phyloP scores from a whole-genome alignment of 2,113 vertebrate species.

The Chaetodon auriga region DNA sequence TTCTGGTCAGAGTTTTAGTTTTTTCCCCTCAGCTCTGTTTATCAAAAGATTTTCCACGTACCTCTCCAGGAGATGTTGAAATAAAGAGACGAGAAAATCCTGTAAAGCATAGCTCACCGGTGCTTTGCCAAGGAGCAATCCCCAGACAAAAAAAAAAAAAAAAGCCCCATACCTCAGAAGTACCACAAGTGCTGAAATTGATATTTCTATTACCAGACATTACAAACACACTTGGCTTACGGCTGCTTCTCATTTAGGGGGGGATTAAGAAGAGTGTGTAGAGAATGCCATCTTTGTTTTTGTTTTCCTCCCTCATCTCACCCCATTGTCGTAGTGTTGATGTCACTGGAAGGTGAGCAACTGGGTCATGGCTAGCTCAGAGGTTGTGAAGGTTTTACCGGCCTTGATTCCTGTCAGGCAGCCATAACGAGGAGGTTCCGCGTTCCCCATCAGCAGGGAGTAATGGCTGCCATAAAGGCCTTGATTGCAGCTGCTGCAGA shows the following conservation, averaged over 20 bases:
- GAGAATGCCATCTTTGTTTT: conserved; percentile 57
- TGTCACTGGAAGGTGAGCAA: conserved; percentile 60
- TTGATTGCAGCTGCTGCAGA: conserved; percentile 71
- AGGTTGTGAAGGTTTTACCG: conserved; percentile 58
- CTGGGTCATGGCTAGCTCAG: conserved; percentile 45
- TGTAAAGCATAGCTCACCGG: conserved; percentile 40
- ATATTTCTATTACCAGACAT: conserved; percentile 61
- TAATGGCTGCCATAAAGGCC: conserved; percentile 67
- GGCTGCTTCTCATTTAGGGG: conserved; percentile 60
- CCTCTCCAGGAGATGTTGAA: conserved; percentile 66
- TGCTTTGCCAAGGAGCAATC: conserved; percentile 55
- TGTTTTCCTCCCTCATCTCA: conserved; percentile 20
- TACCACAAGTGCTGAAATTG: conserved; percentile 48
- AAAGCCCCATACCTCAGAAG: conserved; percentile 33
- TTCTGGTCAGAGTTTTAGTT: conserved; percentile 56
- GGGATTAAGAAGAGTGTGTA: conserved; percentile 26
- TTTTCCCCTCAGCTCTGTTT: conserved; percentile 58
- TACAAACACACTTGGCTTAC: conserved; percentile 45
- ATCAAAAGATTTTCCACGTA: conserved; percentile 70
- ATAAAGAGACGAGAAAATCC: conserved; percentile 57
- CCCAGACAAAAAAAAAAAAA: conserved; percentile 61
- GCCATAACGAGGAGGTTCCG: conserved; percentile 67
- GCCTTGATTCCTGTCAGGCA: conserved; percentile 68
- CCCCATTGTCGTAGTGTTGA: conserved; percentile 23
- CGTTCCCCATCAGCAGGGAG: conserved; percentile 65